Evolutionary conservation across 2,888 invertebrate genomes (phyloP).

Genomic region (Dilophus febrilis): DNA sequence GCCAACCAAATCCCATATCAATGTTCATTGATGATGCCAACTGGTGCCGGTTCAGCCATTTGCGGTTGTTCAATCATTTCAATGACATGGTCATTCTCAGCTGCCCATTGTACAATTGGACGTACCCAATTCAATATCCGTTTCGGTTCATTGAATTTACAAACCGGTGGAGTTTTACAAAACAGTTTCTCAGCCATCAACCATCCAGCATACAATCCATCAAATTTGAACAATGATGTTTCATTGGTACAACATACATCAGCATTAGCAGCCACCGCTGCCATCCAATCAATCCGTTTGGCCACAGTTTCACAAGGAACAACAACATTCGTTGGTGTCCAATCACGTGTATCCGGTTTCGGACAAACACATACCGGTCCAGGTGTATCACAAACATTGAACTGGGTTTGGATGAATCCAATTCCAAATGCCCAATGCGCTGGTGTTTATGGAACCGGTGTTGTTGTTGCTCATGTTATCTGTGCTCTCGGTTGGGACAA

Average conservation of each 20-base stretch:
- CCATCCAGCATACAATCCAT: background rate
- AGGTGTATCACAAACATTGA: background rate
- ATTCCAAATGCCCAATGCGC: background rate
- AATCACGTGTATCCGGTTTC: slow-evolving; percentile 1
- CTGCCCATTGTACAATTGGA: slow-evolving; percentile 1
- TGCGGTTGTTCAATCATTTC: slow-evolving; percentile 3
- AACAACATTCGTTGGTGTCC: background rate
- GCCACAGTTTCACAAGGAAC: background rate
- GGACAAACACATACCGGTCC: background rate
- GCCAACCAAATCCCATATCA: slow-evolving; percentile 2
- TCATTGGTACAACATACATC: background rate
- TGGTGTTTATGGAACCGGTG: background rate
- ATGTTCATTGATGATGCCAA: background rate
- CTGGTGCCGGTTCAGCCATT: background rate
- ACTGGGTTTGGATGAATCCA: background rate
- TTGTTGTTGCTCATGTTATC: background rate
- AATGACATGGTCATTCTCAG: background rate
- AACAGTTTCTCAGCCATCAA: background rate
- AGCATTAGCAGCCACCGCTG: background rate
- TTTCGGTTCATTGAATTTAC: background rate
- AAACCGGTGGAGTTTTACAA: background rate
- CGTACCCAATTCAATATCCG: background rate
- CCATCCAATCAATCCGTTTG: background rate
- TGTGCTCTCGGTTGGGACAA: background rate
- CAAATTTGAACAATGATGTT: slow-evolving; percentile 2